phyloP scores from a whole-genome alignment of 2,888 invertebrate species.

The Branchinecta sandiegonensis region DNA sequence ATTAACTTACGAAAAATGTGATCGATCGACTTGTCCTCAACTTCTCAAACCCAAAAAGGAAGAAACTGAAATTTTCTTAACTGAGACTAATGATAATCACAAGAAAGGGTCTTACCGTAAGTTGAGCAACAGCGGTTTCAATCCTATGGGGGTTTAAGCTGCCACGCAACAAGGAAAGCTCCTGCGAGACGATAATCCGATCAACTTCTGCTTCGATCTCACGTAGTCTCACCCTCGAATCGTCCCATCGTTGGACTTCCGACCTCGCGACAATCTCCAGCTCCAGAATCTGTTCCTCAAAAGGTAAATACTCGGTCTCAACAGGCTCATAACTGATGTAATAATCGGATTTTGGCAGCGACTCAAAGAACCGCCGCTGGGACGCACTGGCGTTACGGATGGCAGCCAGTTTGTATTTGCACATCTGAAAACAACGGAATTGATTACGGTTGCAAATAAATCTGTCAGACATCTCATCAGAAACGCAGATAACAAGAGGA shows the following conservation, averaged over 20 bases:
- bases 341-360: conserved; percentile 13
- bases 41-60: no score
- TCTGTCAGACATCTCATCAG: no score
- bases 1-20: no score
- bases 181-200: neutral
- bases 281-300: neutral
- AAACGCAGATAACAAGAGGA: no score
- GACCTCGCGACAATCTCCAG: neutral
- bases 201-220: neutral
- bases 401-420: conserved; percentile 13
- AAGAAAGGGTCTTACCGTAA: neutral
- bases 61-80: no score
- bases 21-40: no score
- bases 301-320: neutral
- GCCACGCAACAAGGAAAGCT: neutral
- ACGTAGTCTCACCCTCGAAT: neutral
- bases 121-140: neutral
- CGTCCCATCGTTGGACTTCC: neutral
- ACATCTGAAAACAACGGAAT: neutral
- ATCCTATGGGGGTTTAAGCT: neutral
- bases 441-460: no score
- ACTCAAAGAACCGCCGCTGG: neutral
- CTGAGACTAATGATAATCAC: no score
- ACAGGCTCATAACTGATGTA: neutral
- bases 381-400: conserved; percentile 3